These are phyloP conservation scores for Chironomus tepperi DNA, from an alignment of 1,140 invertebrate species.

Conservation along the genomic window DNA sequence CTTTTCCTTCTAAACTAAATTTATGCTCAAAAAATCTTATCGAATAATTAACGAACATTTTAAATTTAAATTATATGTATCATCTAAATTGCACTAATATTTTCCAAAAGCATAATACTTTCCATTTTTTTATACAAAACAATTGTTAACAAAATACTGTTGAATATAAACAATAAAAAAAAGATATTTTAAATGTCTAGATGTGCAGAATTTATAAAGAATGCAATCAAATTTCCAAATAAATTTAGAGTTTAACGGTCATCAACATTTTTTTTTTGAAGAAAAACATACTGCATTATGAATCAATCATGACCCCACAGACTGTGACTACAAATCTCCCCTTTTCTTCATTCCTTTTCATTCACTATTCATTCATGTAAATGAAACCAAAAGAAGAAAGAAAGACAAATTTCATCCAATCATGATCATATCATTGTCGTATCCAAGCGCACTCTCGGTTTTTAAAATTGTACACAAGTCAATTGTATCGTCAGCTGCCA, in stretches of 20 bases:
- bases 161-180: too few relatives aligned
- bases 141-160: too few relatives aligned
- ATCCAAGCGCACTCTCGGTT: background rate
- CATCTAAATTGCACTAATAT: background rate
- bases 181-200: too few relatives aligned
- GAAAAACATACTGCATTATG: background rate
- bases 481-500: background rate
- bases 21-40: background rate
- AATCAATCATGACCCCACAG: background rate
- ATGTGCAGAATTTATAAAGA: too few relatives aligned
- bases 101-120: background rate
- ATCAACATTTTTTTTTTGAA: too few relatives aligned
- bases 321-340: background rate
- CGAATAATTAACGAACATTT: background rate
- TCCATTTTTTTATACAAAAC: too few relatives aligned
- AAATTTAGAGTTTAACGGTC: too few relatives aligned
- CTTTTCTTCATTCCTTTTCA: background rate
- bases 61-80: background rate
- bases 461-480: slow-evolving; percentile 14
- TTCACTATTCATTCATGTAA: background rate
- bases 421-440: slow-evolving; percentile 20
- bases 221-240: too few relatives aligned
- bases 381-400: background rate
- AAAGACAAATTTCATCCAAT: slow-evolving; percentile 11
- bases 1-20: too few relatives aligned